Conservation (phyloP, 2,797 vertebrate genomes). For the Melanotaenia maccullochi region DNA sequence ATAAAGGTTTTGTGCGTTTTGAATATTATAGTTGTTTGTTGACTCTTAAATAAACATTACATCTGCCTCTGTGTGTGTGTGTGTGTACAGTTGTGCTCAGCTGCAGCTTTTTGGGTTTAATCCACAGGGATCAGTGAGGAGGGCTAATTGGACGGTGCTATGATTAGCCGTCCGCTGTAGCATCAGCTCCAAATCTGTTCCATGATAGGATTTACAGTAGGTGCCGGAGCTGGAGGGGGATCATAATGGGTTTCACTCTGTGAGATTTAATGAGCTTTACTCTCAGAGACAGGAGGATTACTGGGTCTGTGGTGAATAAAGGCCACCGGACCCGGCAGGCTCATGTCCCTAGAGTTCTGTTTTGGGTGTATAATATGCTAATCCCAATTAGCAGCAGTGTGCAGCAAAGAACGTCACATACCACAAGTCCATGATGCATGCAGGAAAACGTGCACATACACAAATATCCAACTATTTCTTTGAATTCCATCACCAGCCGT, state of each 20-base stretch:
- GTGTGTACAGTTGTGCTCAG: background rate
- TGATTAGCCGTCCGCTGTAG: constrained; percentile 48
- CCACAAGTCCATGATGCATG: constrained; percentile 41
- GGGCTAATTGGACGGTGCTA: constrained; percentile 54
- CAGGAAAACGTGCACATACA: background rate
- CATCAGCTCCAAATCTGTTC: constrained; percentile 22
- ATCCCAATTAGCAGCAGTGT: constrained; percentile 72
- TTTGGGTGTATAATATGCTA: constrained; percentile 65
- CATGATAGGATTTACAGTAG: constrained; percentile 76
- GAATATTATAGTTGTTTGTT: no score
- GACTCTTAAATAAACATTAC: no score
- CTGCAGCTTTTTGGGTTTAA: constrained; percentile 46
- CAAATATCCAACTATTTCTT: no score
- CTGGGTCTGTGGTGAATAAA: constrained; percentile 65
- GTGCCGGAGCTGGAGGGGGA: constrained; percentile 63
- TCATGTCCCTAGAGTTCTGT: constrained; percentile 57
- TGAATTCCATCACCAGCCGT: no score
- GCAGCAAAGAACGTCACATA: constrained; percentile 61
- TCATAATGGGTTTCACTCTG: constrained; percentile 76
- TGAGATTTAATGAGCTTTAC: constrained; percentile 80
- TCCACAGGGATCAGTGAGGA: constrained; percentile 49
- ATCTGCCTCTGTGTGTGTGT: no score
- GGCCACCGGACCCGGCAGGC: constrained; percentile 64
- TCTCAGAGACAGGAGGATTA: constrained; percentile 74
- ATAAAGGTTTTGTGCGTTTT: no score